Evolutionary conservation across 30 jellyfish, hydroid and myxozoan genomes (phyloP), one percentile per base, ranked within the genome.

Genomic region (Chrysaora quinquecirrha): DNA sequence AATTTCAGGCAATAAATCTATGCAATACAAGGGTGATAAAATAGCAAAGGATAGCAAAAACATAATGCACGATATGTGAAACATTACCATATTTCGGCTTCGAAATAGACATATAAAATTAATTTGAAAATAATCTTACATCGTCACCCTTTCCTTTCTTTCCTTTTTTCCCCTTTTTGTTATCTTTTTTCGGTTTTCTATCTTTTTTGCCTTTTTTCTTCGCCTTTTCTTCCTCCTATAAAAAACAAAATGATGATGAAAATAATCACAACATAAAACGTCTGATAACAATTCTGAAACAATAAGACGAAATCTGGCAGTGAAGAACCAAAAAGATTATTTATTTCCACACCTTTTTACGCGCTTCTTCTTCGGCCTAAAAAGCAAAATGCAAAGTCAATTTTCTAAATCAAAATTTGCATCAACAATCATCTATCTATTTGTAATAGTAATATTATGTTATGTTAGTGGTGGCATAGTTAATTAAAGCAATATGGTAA

Each of bases 121-220:
- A n/a, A n/a, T n/a, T n/a, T n/a, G n/a, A n/a, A n/a, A n/a, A n/a
- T n/a, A n/a, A 48, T 1, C 81, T 20, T 33, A 69, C 96, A 52
- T 68, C 91, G 61, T 75, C 91, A 2, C 84, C 95, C 61, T 89
- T 89, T 63, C 96, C 97, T 64, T 90, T 90, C 80, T 90, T 90
- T 30, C 97, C 97, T 56, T 90, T 90, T 80, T 90, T 90, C 14
- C 87, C 97, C 21, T 71, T 77, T 22, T 87, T 87, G 22, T 71
- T 60, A 28, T 88, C 86, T n/a, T 80, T 73, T 30, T 89, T 83
- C 24, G 73, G 80, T 31, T 83, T 77, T 21, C 67, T 80, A 30
- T 83, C 92, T 73, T 89, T 85, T 43, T 84, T 84, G 19, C 88
- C 92, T 28, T 85, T 90, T 78, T 85, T 85, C 82, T 89, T 89